phyloP scores from a whole-genome alignment of 2,113 vertebrate species.

The Alethe castanea region DNA sequence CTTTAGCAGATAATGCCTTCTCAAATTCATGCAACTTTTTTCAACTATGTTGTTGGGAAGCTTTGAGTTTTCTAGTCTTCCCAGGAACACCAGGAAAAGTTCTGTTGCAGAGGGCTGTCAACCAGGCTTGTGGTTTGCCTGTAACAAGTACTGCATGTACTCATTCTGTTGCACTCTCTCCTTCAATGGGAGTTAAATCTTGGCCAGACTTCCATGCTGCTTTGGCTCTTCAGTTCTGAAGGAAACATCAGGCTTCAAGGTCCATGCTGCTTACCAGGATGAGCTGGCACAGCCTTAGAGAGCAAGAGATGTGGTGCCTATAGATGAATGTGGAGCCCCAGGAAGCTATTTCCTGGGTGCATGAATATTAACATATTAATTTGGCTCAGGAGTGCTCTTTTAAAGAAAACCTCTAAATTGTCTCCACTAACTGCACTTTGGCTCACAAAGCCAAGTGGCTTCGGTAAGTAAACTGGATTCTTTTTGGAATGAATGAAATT shows the following conservation, averaged over 20 bases:
- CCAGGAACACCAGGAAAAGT: not conserved
- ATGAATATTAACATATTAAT: not conserved
- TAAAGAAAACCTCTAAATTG: conserved; percentile 1
- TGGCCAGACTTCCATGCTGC: not conserved
- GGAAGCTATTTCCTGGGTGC: not conserved
- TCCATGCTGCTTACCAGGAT: not conserved
- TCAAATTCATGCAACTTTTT: not conserved
- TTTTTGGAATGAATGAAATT: not conserved
- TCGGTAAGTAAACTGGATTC: not conserved
- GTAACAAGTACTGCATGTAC: not conserved
- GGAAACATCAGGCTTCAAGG: not conserved
- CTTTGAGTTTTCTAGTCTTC: not conserved
- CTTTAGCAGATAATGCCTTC: not conserved
- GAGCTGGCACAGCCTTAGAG: not conserved
- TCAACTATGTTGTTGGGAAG: rapidly evolving
- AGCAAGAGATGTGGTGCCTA: not conserved
- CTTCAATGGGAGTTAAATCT: not conserved
- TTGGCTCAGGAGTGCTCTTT: not conserved
- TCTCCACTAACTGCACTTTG: not conserved
- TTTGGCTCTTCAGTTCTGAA: not conserved
- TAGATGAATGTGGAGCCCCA: not conserved
- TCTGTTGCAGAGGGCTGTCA: not conserved
- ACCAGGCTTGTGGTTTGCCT: not conserved
- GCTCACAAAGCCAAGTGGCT: not conserved
- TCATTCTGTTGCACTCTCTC: not conserved